Evolutionary conservation across 2,888 invertebrate species (phyloP).

Genomic region (Antheraea yamamai): DNA sequence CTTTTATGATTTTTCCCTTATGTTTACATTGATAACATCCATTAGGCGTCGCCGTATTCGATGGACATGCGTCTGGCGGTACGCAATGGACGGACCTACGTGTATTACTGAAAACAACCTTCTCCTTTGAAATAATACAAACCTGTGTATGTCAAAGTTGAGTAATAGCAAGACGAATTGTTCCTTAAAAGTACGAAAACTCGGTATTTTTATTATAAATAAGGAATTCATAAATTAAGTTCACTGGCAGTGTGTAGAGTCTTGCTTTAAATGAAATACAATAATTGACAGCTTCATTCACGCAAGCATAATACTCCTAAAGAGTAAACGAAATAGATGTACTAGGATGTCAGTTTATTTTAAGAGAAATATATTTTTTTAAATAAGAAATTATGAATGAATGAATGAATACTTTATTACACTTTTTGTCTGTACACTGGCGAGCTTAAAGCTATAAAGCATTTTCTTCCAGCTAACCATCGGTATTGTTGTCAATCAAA

Average conservation of each 20-base stretch:
- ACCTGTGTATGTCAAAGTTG: conserved; percentile 24
- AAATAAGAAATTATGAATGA: no score
- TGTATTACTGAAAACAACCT: conserved; percentile 49
- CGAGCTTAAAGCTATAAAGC: no score
- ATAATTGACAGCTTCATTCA: background rate
- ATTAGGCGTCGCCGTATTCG: conserved; percentile 46
- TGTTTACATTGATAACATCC: conserved; percentile 70
- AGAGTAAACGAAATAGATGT: background rate
- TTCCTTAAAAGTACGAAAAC: background rate
- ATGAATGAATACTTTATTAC: no score
- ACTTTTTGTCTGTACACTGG: no score
- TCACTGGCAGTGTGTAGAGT: no score
- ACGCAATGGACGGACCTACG: conserved; percentile 47
- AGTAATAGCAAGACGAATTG: background rate
- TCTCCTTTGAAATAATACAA: conserved; percentile 51
- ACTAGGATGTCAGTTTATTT: background rate
- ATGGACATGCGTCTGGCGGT: conserved; percentile 31
- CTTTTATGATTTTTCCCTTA: conserved; percentile 36
- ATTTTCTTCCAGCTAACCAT: no score
- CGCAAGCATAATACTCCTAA: background rate
- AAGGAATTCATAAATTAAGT: no score
- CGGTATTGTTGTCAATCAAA: no score
- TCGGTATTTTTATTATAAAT: background rate
- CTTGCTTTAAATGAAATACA: no score
- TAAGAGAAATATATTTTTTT: no score